These are phyloP conservation scores for Smithornis capensis DNA, from an alignment of 2,113 vertebrate genomes.

Conservation along the genomic window DNA sequence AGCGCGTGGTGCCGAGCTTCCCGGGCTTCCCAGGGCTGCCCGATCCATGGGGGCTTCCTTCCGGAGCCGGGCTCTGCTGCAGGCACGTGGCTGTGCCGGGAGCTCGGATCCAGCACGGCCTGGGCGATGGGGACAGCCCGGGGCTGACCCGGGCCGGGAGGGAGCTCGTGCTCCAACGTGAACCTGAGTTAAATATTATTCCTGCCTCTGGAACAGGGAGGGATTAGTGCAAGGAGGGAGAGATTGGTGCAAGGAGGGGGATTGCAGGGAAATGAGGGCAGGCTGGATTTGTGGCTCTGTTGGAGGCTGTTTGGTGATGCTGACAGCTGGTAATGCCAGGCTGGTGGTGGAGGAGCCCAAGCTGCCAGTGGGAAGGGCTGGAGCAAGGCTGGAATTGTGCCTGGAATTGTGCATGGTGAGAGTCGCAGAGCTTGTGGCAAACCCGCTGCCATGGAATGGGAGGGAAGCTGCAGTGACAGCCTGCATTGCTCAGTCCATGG, in stretches of 20 bases:
- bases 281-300: not conserved
- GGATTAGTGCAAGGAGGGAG: not conserved
- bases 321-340: not conserved
- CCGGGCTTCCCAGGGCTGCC: not conserved
- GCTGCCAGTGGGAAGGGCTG: not conserved
- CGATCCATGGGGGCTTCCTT: not conserved
- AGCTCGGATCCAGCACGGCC: accelerated
- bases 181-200: not conserved
- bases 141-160: not conserved
- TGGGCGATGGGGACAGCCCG: not conserved
- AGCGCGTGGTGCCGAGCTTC: not conserved
- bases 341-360: not conserved
- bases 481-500: not conserved
- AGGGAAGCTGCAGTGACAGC: not conserved
- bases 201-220: not conserved
- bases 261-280: not conserved
- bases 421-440: accelerated
- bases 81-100: not conserved
- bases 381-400: not conserved
- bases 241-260: not conserved
- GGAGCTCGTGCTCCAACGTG: not conserved
- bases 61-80: not conserved
- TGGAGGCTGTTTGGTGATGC: not conserved
- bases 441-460: not conserved
- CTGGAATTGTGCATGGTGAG: accelerated